Percentiles rank a stretch among this genome's conserved stretches.
Evolutionary conservation across 2,888 invertebrate species (phyloP).

Genomic region (Lottia gigantea): DNA sequence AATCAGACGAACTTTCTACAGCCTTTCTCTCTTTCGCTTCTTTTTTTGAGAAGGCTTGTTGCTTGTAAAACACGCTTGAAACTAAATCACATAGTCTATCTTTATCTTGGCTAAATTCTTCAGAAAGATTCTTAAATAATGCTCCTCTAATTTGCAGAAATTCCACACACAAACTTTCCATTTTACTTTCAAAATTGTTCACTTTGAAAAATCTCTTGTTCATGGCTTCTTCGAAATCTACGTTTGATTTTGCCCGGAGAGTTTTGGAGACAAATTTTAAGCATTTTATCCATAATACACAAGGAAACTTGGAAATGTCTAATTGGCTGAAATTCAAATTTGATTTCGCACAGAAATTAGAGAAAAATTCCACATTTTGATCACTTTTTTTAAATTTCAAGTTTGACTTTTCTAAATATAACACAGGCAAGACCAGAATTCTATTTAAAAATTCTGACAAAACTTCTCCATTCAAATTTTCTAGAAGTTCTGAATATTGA

Average conservation of each 20-base stretch:
- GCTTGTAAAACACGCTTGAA: neutral
- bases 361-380: neutral
- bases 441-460: neutral
- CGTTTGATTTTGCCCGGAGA: neutral
- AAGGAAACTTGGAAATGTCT: neutral
- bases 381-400: neutral
- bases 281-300: neutral
- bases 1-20: neutral
- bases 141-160: neutral
- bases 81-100: neutral
- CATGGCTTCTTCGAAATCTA: neutral
- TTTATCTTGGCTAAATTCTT: neutral
- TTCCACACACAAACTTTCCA: neutral
- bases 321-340: neutral
- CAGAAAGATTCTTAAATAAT: neutral
- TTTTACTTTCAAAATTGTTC: neutral
- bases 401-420: neutral
- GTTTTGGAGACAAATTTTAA: neutral
- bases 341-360: neutral
- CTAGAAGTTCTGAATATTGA: neutral
- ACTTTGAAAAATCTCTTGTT: neutral
- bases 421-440: neutral
- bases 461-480: neutral
- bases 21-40: neutral
- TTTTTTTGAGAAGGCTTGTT: neutral